Percentiles rank a stretch among this genome's conserved stretches.
phyloP scores from a whole-genome alignment of 2,888 invertebrate species.

The Byasa hedistus region DNA sequence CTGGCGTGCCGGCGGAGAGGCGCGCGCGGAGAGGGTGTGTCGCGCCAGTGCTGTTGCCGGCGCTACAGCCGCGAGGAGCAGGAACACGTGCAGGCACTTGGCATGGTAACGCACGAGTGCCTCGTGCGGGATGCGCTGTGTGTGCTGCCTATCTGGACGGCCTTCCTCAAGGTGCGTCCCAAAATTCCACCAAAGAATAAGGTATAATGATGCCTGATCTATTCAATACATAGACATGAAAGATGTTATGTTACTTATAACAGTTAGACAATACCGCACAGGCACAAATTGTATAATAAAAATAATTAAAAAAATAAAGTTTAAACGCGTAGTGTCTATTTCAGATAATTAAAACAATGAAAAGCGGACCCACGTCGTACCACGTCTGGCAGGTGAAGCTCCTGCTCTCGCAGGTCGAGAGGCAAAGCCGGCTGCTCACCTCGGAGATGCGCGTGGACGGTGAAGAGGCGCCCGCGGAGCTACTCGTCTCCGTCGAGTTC shows the following conservation, averaged over 20 bases:
- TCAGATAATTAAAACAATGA: slow-evolving; percentile 79
- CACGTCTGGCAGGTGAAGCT: slow-evolving; percentile 89
- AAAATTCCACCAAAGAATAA: no score
- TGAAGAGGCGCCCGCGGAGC: slow-evolving; percentile 52
- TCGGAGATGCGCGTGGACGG: slow-evolving; percentile 61
- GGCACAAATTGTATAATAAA: no score
- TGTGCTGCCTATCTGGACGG: slow-evolving; percentile 86
- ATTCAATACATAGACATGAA: not conserved
- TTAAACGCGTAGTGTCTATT: slow-evolving; percentile 35
- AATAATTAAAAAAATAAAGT: no score
- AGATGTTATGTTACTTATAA: no score
- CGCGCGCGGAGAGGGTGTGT: slow-evolving; percentile 32
- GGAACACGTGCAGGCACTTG: slow-evolving; percentile 80
- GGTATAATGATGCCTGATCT: no score
- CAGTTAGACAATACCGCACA: no score
- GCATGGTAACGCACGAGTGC: slow-evolving; percentile 88
- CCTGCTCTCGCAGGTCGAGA: slow-evolving; percentile 78
- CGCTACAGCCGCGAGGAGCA: slow-evolving; percentile 65
- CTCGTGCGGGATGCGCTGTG: slow-evolving; percentile 89
- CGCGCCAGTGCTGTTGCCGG: slow-evolving; percentile 50
- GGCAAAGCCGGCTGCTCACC: slow-evolving; percentile 47
- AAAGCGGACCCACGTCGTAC: slow-evolving; percentile 73
- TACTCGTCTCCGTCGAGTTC: slow-evolving; percentile 81
- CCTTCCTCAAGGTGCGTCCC: slow-evolving; percentile 15
- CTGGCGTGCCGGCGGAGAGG: slow-evolving; percentile 37